Evolutionary conservation across 2,888 invertebrate species (phyloP).

Genomic region (Drosophila parthenogenetica): DNA sequence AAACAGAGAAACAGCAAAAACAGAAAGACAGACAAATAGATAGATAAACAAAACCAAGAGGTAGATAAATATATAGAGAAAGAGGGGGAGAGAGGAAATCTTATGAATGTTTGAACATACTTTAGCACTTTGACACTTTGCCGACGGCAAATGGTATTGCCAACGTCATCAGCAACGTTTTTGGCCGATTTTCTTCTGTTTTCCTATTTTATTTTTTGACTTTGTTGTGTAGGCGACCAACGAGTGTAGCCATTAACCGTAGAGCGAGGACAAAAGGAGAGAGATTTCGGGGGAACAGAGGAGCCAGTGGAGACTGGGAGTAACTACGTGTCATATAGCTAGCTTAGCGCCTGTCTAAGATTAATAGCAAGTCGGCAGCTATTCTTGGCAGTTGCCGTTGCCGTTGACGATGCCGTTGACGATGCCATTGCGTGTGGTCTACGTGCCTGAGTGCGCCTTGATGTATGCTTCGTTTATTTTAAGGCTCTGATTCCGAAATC

Average conservation of each 20-base stretch:
- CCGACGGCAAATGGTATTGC: slow-evolving; percentile 55
- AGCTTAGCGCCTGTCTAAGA: slow-evolving; percentile 51
- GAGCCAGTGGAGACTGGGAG: not conserved
- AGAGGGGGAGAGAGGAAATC: slow-evolving; percentile 49
- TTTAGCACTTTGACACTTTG: slow-evolving; percentile 82
- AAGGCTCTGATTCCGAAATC: slow-evolving; percentile 27
- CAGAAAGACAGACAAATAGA: slow-evolving; percentile 23
- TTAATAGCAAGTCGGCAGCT: slow-evolving; percentile 58
- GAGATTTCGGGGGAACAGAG: not conserved
- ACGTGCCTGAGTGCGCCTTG: slow-evolving; percentile 61
- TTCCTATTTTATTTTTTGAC: slow-evolving; percentile 25
- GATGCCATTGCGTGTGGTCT: slow-evolving; percentile 44
- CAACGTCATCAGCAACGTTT: slow-evolving; percentile 38
- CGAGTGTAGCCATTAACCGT: slow-evolving; percentile 53
- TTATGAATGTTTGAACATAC: slow-evolving; percentile 83
- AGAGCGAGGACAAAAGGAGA: slow-evolving; percentile 9
- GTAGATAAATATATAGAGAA: not conserved
- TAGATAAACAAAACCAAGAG: slow-evolving; percentile 20
- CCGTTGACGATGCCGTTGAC: slow-evolving; percentile 36
- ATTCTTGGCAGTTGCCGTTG: slow-evolving; percentile 18
- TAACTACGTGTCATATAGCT: slow-evolving; percentile 49
- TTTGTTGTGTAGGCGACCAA: slow-evolving; percentile 33
- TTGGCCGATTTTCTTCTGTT: slow-evolving; percentile 51
- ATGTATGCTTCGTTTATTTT: slow-evolving; percentile 46
- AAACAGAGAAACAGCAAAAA: slow-evolving; percentile 24